Conservation (phyloP, 2,888 invertebrate genomes). For the Drosophila greeni region DNA sequence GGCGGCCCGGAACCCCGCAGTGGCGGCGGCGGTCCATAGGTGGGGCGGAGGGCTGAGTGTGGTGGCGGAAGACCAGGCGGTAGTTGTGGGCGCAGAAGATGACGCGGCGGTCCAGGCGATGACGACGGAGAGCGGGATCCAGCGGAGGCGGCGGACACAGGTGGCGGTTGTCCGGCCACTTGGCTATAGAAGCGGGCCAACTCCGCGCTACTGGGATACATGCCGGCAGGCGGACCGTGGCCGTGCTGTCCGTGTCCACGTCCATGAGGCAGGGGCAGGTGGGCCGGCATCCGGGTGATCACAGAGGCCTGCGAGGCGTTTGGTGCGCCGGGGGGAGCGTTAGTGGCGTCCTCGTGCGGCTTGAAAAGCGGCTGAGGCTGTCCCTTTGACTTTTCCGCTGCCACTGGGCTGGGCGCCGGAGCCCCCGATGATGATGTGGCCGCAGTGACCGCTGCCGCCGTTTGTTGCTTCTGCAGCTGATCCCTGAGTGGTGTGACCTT, state of each 20-base stretch:
- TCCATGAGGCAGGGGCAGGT: constrained; percentile 53
- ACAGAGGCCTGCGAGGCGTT: constrained; percentile 80
- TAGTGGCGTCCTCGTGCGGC: constrained; percentile 71
- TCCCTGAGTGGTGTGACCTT: constrained; percentile 78
- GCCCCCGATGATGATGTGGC: constrained; percentile 64
- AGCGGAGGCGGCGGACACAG: constrained; percentile 26
- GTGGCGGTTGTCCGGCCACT: constrained; percentile 51
- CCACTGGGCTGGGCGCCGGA: constrained; percentile 33
- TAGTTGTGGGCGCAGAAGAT: constrained; percentile 48
- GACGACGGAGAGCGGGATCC: constrained; percentile 43
- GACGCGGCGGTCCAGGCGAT: constrained; percentile 38
- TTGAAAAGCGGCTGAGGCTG: constrained; percentile 78
- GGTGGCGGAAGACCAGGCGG: constrained; percentile 51
- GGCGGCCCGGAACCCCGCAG: constrained; percentile 65
- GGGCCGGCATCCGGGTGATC: constrained; percentile 82
- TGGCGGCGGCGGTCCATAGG: constrained; percentile 78
- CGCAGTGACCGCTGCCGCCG: constrained; percentile 80
- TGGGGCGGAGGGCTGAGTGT: constrained; percentile 70
- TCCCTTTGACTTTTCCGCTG: constrained; percentile 26
- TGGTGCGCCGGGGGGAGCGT: constrained; percentile 9
- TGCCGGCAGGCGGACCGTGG: constrained; percentile 55
- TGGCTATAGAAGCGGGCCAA: constrained; percentile 72
- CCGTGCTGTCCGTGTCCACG: constrained; percentile 38
- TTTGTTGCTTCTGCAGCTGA: constrained; percentile 79
- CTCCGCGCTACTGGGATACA: constrained; percentile 65